A percentile compares a stretch with the other conserved stretches of the same genome.
phyloP scores from a whole-genome alignment of 2,888 invertebrate species.

The Lithophane semibrunnea region DNA sequence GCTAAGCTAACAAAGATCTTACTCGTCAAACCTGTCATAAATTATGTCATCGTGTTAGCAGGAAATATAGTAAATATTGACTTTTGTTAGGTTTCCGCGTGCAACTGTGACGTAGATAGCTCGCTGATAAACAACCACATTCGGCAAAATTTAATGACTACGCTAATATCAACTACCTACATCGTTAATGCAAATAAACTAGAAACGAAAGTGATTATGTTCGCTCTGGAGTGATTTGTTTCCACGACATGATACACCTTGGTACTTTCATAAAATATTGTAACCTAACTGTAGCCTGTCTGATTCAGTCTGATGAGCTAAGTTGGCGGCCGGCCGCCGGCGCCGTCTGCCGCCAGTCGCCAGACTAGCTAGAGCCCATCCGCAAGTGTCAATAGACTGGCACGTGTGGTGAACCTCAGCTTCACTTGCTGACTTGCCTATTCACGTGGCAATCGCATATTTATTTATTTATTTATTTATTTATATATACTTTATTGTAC shows the following conservation, averaged over 20 bases:
- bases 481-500: too few species aligned
- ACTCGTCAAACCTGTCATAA: slow-evolving; percentile 54
- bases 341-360: too few species aligned
- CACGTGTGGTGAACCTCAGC: not conserved
- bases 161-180: not conserved
- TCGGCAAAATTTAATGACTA: slow-evolving; percentile 45
- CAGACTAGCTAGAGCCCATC: not conserved
- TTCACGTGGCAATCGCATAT: too few species aligned
- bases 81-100: slow-evolving; percentile 52
- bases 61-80: slow-evolving; percentile 63
- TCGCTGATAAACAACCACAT: slow-evolving; percentile 47
- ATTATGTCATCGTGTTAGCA: slow-evolving; percentile 63
- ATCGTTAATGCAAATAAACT: slow-evolving; percentile 8
- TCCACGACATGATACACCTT: not conserved
- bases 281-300: not conserved
- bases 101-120: slow-evolving; percentile 42
- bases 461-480: too few species aligned
- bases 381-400: not conserved
- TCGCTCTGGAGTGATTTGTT: slow-evolving; percentile 5
- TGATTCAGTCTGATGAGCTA: not conserved
- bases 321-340: not conserved
- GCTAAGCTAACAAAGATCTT: slow-evolving; percentile 50
- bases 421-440: not conserved
- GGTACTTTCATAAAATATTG: not conserved
- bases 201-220: slow-evolving; percentile 5